phyloP scores from a whole-genome alignment of 2,797 vertebrate species.

The Oreochromis grahami region DNA sequence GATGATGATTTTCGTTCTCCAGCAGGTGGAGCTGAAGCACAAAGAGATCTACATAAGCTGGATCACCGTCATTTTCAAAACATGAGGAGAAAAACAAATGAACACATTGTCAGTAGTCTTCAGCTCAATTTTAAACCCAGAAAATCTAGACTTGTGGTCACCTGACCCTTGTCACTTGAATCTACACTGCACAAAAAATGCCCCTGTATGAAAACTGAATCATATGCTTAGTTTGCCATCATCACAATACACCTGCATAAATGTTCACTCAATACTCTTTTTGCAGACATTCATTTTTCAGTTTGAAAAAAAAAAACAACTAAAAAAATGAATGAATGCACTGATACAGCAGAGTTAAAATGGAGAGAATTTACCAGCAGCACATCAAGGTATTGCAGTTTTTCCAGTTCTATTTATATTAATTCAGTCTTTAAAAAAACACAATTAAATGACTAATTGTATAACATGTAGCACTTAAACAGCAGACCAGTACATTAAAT shows the following conservation, averaged over 20 bases:
- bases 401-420: neutral
- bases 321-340: accelerated
- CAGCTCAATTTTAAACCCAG: neutral
- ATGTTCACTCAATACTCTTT: neutral
- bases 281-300: neutral
- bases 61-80: conserved; percentile 24
- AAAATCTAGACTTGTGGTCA: neutral
- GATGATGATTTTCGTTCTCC: conserved; percentile 86
- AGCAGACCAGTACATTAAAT: neutral
- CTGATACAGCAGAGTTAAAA: neutral
- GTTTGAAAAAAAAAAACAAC: neutral
- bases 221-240: neutral
- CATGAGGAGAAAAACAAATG: neutral
- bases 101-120: neutral
- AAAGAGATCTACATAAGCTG: conserved; percentile 82
- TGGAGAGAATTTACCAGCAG: neutral
- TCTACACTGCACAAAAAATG: neutral
- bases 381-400: neutral
- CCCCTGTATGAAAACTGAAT: neutral
- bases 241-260: neutral
- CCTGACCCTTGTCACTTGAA: neutral
- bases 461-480: neutral
- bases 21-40: conserved; percentile 73
- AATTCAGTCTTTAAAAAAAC: neutral
- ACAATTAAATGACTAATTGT: neutral